Base-by-base conservation (phyloP, 1,140 invertebrate genomes). In the Kradibia gibbosae region DNA sequence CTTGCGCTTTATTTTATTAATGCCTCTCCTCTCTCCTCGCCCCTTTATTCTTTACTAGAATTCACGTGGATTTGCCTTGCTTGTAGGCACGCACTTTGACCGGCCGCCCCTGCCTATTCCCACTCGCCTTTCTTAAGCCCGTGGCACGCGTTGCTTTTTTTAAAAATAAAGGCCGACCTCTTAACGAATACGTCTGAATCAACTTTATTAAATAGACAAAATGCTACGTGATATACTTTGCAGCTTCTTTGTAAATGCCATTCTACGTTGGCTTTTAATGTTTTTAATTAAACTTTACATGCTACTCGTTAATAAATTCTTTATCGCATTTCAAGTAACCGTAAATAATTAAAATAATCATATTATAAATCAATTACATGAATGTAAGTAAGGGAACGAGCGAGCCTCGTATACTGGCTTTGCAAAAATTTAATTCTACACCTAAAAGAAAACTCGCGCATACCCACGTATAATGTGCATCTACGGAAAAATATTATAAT, bases 171-270 rank as follows among this genome's bases (percentile, higher is more conserved):
- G 31, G 31, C 57, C 20, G 28, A 72, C 53, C 72, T 31, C 20
- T 90, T 89, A 89, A 90, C 88, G 86, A 86, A 87, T 85, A 87
- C 86, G 87, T 89, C 88, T 85, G 85, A 86, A 88, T 88, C 87
- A 89, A 88, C 88, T 89, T 89, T 90, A 90, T 91, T 90, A 91
- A 90, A 88, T 90, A 88, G 89, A 90, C 86, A 85, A 85, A 85
- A 76, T 83, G 80, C 82, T 70, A 83, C 84, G 81, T 48, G 42
- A 31, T 62, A 75, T 75, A 78, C 70, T 80, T 83, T 82, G 45
- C 77, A 72, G 57, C 75, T 82, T 78, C 80, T 84, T 80, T 71
- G 81, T 84, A 77, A 77, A 83, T 78, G 15, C 42, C 74, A 82
- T 82, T 75, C 70, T 84, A 11, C 25, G 1, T 36, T 0, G 3